Base-by-base conservation (phyloP, 2,113 vertebrate species). In the Brachirus orientalis region DNA sequence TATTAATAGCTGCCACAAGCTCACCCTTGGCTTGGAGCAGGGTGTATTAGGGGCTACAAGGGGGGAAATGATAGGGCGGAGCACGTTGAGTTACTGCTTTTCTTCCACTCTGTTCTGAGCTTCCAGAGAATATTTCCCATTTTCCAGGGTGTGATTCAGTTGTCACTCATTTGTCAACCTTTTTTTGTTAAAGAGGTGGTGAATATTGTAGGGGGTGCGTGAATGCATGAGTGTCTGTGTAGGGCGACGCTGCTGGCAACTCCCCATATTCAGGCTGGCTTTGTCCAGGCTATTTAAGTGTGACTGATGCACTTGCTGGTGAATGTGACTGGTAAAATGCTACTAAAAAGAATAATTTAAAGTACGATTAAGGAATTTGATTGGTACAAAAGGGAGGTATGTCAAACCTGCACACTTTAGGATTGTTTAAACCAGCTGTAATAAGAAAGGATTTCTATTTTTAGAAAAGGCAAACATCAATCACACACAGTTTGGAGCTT, bases 1-100 rank as follows among this genome's bases (percentile, higher is more conserved):
- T 89, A 90, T 89, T 88, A 88, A 91, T 86, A 91, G 80, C 62
- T 48, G 71, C 77, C 72, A 69, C 69, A 0, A 65, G 69, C 56
- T 64, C 16, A 53, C 63, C 67, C 67, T 76, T 57, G 61, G 65
- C 68, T 80, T 38, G 20, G 72, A 80, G 69, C 52, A 66, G 57
- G 60, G 45, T 59, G 66, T 52, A 75, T 38, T 3, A 37, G 36
- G 63, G 77, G 52, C 52, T 43, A 38, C 37, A 36, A 35, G 43
- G 38, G 72, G 19, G 48, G 40, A 50, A 17, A 19, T 35, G 20
- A 4, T 14, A 11, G 51, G 46, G 18, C 62, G 69, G 66, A 69
- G 63, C 12, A 28, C 17, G 2, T 19, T 56, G 51, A 66, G 28
- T 63, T 58, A 9, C 40, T 0, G 10, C 36, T 72, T 54, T 60